These are phyloP conservation scores for Piscicola geometra DNA, from an alignment of 2,888 invertebrate species.

Conservation along the genomic window DNA sequence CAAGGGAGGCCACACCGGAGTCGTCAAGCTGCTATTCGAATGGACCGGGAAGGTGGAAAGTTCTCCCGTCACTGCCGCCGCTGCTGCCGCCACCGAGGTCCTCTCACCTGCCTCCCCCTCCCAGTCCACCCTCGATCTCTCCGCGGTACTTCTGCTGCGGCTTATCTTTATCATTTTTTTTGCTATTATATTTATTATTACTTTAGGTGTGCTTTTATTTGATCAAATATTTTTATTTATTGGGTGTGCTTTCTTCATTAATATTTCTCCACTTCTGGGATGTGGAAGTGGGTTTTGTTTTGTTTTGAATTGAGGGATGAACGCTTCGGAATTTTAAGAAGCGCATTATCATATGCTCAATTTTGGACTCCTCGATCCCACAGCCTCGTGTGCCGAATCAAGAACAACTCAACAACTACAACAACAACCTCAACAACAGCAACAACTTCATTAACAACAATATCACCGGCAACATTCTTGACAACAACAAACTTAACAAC, in stretches of 20 bases:
- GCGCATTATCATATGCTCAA: no score
- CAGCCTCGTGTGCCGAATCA: background rate
- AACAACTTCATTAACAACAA: slow-evolving; percentile 1
- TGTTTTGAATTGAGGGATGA: no score
- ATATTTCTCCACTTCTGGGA: no score
- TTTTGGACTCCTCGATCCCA: no score
- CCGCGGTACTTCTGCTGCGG: slow-evolving; percentile 39
- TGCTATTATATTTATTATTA: no score
- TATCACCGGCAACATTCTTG: background rate
- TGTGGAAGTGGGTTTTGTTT: no score
- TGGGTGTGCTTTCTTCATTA: no score
- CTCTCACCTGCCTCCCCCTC: slow-evolving; percentile 38
- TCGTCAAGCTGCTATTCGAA: slow-evolving; percentile 88
- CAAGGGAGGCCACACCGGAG: slow-evolving; percentile 91
- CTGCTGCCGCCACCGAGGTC: slow-evolving; percentile 21
- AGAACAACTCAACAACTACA: slow-evolving; percentile 3
- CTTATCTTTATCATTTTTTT: no score
- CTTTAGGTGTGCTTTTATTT: no score
- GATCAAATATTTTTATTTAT: no score
- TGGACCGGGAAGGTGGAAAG: slow-evolving; percentile 55
- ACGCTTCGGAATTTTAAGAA: no score
- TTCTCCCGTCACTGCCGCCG: no score
- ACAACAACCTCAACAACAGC: background rate
- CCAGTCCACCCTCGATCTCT: slow-evolving; percentile 38
- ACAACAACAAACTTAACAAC: background rate